phyloP scores from a whole-genome alignment of 2,888 invertebrate species.

The Cordilura impudica region DNA sequence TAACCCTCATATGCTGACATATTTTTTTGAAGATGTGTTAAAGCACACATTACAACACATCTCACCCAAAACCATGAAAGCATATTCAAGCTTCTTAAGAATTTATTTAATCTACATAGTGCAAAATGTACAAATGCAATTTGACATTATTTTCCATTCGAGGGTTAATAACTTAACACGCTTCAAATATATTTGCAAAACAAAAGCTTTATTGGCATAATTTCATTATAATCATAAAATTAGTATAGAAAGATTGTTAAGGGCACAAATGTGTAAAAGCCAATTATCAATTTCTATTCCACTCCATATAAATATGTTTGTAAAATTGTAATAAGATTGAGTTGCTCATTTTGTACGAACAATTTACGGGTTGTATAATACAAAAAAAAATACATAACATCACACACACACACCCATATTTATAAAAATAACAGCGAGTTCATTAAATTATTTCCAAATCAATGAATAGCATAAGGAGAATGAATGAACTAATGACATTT shows the following conservation, averaged over 20 bases:
- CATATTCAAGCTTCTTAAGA: too few species aligned
- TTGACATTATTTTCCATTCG: background rate
- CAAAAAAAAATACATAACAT: background rate
- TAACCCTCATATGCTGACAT: too few species aligned
- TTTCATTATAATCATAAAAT: conserved; percentile 17
- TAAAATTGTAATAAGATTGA: conserved; percentile 50
- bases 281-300: background rate
- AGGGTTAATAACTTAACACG: conserved; percentile 30
- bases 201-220: conserved; percentile 39
- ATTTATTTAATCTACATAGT: too few species aligned
- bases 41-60: too few species aligned
- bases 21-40: too few species aligned
- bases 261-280: background rate
- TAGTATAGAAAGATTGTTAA: conserved; percentile 1
- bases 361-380: background rate
- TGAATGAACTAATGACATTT: conserved; percentile 63
- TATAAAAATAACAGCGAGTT: conserved; percentile 63
- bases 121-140: background rate
- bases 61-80: too few species aligned
- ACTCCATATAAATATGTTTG: background rate
- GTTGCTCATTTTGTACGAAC: conserved; percentile 23
- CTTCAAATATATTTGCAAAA: conserved; percentile 34
- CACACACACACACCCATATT: too few species aligned
- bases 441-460: conserved; percentile 75
- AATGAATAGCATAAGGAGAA: conserved; percentile 70